Percentiles rank a stretch among this genome's conserved stretches.
phyloP scores from a whole-genome alignment of 2,797 vertebrate genomes.

The Myotis vivesi region DNA sequence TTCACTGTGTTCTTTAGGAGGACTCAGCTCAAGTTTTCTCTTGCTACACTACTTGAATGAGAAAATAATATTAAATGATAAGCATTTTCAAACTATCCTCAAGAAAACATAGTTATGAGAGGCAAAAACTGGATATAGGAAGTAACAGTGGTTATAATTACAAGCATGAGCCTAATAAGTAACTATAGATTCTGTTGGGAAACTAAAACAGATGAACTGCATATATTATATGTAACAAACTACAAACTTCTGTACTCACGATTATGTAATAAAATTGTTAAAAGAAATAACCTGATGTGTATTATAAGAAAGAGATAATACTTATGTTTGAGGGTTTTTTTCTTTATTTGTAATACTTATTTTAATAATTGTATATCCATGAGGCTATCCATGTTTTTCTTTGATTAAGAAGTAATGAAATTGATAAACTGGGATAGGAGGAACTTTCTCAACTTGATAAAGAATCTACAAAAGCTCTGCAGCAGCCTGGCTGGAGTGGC shows the following conservation, averaged over 20 bases:
- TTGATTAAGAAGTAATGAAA: background rate
- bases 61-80: background rate
- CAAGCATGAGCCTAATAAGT: background rate
- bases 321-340: background rate
- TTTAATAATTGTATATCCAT: background rate
- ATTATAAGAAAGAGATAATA: background rate
- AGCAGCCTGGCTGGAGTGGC: too few relatives aligned
- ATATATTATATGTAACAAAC: background rate
- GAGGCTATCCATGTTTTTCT: background rate
- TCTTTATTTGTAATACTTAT: background rate
- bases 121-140: background rate
- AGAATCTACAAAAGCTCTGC: background rate
- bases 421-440: background rate
- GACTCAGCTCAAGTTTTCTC: background rate
- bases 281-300: background rate
- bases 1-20: background rate
- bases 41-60: background rate
- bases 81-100: background rate
- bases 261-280: background rate
- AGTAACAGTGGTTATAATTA: background rate
- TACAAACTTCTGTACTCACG: background rate
- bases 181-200: background rate
- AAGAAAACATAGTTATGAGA: background rate
- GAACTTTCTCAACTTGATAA: background rate
- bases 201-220: background rate